These are phyloP conservation scores for Tribolium madens DNA, from an alignment of 1,140 invertebrate genomes.

Conservation along the genomic window DNA sequence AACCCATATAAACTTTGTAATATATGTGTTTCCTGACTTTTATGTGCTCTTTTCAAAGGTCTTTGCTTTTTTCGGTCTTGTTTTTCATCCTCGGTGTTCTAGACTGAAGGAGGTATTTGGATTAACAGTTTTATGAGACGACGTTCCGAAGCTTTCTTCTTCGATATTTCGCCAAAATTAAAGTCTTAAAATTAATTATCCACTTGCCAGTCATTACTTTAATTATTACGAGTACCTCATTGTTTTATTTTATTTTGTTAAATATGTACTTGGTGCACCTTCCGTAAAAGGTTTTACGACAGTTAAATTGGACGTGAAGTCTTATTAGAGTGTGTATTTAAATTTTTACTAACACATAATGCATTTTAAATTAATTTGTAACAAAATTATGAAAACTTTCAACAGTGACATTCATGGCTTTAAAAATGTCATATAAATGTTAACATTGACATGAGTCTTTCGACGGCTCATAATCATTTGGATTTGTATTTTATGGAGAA, in stretches of 20 bases:
- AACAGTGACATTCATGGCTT: background rate
- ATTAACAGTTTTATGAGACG: conserved; percentile 31
- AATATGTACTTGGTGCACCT: background rate
- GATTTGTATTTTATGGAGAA: background rate
- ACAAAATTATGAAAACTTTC: background rate
- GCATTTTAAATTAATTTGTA: background rate
- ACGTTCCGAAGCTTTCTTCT: background rate
- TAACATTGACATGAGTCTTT: background rate
- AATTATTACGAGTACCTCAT: background rate
- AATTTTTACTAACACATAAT: background rate
- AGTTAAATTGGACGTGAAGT: no score
- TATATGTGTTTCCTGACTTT: conserved; percentile 64
- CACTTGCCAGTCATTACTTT: background rate
- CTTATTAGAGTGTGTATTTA: no score
- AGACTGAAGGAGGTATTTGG: conserved; percentile 31
- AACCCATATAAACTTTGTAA: conserved; percentile 65
- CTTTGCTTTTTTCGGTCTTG: conserved; percentile 33
- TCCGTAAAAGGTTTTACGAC: no score
- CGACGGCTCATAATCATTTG: background rate
- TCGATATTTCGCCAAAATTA: background rate
- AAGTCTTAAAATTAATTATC: conserved; percentile 18
- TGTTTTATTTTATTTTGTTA: background rate
- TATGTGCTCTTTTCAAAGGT: conserved; percentile 51
- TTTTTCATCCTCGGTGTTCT: conserved; percentile 30
- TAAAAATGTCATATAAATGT: background rate